phyloP scores from a whole-genome alignment of 2,888 invertebrate genomes.

The Globia sparganii region DNA sequence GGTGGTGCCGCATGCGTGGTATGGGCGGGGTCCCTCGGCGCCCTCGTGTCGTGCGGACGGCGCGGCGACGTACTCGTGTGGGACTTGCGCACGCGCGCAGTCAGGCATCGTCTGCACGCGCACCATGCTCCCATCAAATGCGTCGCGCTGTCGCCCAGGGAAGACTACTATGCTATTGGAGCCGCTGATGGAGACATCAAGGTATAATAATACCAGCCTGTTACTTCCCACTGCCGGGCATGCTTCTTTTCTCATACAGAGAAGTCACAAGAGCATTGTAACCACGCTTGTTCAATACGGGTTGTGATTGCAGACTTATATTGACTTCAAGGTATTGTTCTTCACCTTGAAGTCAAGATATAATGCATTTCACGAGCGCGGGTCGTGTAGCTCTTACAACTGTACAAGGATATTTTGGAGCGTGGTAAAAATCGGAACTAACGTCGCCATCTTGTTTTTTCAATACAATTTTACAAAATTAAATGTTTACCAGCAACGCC shows the following conservation, averaged over 20 bases:
- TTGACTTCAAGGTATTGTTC: not conserved
- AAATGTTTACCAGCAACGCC: not conserved
- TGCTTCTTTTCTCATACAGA: not conserved
- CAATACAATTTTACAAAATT: too few species aligned
- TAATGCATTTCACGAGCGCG: not conserved
- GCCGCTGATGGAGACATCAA: slow-evolving; percentile 98
- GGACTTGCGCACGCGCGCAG: slow-evolving; percentile 97
- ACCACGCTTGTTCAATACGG: not conserved
- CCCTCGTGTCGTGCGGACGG: slow-evolving; percentile 98
- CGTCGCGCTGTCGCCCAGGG: slow-evolving; percentile 97
- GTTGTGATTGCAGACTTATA: not conserved
- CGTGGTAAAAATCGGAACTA: not conserved
- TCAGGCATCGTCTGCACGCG: slow-evolving; percentile 95
- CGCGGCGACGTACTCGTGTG: slow-evolving; percentile 99
- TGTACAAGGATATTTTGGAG: not conserved
- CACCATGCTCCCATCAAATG: slow-evolving; percentile 99
- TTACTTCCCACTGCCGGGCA: not conserved
- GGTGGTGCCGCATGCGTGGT: slow-evolving; percentile 97
- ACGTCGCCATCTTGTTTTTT: not conserved
- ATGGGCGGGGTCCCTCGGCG: slow-evolving; percentile 97
- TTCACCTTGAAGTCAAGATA: not conserved
- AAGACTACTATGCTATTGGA: slow-evolving; percentile 99
- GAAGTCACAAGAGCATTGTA: not conserved
- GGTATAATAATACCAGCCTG: not conserved
- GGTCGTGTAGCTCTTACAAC: not conserved